Base-by-base conservation (phyloP, 2,113 vertebrate species). In the Pituophis catenifer region DNA sequence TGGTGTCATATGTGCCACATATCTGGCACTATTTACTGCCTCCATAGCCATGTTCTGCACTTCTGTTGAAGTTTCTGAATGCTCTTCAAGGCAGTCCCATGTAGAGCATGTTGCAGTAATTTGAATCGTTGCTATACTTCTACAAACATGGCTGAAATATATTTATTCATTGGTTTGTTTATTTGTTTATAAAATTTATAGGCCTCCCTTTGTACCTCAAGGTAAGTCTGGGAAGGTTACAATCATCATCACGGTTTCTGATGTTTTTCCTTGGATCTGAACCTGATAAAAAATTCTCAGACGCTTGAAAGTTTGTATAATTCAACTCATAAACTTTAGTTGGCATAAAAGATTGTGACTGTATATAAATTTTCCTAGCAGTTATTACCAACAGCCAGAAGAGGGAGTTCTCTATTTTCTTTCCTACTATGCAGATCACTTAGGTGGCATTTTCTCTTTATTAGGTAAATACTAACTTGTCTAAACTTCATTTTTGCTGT, bases 391-490 rank as follows among this genome's bases (percentile, higher is more conserved):
- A 3, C 6, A 88, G 92, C 95, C 97, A 95, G 94, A n/a, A 96
- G 97, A 96, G 96, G 96, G 96, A 96, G 87, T 94, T 94, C 85
- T 29, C 38, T 48, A 93, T 48, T 87, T 55, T 15, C 54, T 70
- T 70, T 70, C 65, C 29, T 70, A 33, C 29, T 86, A 81, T 81
- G 33, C 17, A 21, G 75, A 81, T 81, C 75, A 81, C 75, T 44
- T 81, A 44, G 33, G 17, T 81, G 33, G 33, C 75, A 81, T 81
- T 38, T 81, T 38, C 33, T 21, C 15, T 44, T 81, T 21, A 81
- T 10, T 81, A 17, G 7, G 17, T 21, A 9, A 81, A 44, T 38
- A 44, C 17, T 81, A 81, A 81, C 33, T 81, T 44, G 33, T 81
- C 75, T 81, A 21, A 44, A 44, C 33, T 81, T 44, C 33, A 81